phyloP scores from a whole-genome alignment of 2,113 vertebrate species.

The Hippocampus mohnikei region DNA sequence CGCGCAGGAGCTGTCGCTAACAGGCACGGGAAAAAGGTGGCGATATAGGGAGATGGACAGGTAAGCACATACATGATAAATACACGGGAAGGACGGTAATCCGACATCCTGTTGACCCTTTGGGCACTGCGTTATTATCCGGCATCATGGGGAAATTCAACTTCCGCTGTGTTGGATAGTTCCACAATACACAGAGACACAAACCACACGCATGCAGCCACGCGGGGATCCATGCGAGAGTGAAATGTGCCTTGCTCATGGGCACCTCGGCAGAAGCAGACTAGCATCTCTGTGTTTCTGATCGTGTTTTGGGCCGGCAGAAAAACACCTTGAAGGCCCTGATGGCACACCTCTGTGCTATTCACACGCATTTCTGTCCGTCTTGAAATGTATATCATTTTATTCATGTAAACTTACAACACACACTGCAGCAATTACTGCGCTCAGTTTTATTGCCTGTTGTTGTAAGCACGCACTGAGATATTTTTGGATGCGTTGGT shows the following conservation, averaged over 20 bases:
- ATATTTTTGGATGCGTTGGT: not conserved
- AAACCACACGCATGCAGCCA: not conserved
- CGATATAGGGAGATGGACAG: conserved; percentile 34
- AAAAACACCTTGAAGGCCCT: too few species aligned
- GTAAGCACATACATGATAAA: conserved; percentile 16
- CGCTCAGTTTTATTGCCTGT: not conserved
- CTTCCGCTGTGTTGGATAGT: not conserved
- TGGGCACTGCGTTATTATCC: not conserved
- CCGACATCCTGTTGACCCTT: not conserved
- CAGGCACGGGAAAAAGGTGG: conserved; percentile 38
- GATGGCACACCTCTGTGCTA: too few species aligned
- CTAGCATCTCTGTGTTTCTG: not conserved
- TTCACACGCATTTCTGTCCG: too few species aligned
- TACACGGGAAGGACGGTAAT: conserved; percentile 14
- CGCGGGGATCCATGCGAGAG: not conserved
- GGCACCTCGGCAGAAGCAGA: not conserved
- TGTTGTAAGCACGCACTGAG: not conserved
- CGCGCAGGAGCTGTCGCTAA: conserved; percentile 63
- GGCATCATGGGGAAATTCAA: not conserved
- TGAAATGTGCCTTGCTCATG: not conserved
- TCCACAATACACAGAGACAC: not conserved
- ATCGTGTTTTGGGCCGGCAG: too few species aligned
- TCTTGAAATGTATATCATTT: too few species aligned
- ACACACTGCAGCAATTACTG: not conserved
- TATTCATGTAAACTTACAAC: not conserved